Evolutionary conservation across 30 jellyfish, hydroid and myxozoan species (phyloP).

Genomic region (Aurelia sp.): DNA sequence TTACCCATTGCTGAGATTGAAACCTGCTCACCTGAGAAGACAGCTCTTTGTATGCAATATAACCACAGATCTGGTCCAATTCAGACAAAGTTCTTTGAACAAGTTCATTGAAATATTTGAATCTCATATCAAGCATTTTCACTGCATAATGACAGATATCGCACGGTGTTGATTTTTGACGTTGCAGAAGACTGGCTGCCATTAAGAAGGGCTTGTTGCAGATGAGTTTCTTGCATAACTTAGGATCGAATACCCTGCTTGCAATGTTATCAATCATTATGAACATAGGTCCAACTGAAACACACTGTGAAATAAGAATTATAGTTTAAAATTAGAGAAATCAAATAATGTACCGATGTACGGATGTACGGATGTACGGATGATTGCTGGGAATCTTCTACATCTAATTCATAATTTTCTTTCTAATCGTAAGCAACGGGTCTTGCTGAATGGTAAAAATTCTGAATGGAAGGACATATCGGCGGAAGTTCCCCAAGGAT

Average conservation of each 20-base stretch:
- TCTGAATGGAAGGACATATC: too few species aligned
- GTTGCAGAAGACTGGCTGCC: not conserved
- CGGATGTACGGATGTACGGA: too few species aligned
- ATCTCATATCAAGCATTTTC: conserved; percentile 1
- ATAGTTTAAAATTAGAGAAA: too few species aligned
- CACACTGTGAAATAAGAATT: conserved; percentile 29
- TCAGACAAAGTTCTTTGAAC: not conserved
- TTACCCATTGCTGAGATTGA: too few species aligned
- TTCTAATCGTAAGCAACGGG: too few species aligned
- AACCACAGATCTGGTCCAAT: not conserved
- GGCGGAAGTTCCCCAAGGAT: too few species aligned
- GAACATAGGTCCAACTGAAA: conserved; percentile 29
- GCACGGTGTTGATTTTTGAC: conserved; percentile 7
- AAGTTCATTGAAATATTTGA: conserved; percentile 5
- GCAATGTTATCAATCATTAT: conserved; percentile 1
- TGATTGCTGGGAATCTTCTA: too few species aligned
- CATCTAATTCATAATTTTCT: too few species aligned
- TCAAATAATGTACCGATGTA: too few species aligned
- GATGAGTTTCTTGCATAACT: conserved; percentile 4
- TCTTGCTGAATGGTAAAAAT: too few species aligned
- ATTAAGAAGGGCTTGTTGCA: conserved; percentile 29
- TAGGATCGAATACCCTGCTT: not conserved
- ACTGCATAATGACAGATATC: conserved; percentile 17
- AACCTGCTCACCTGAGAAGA: not conserved
- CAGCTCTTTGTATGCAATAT: conserved; percentile 8